phyloP scores from a whole-genome alignment of 2,113 vertebrate species.

The Anolis carolinensis region DNA sequence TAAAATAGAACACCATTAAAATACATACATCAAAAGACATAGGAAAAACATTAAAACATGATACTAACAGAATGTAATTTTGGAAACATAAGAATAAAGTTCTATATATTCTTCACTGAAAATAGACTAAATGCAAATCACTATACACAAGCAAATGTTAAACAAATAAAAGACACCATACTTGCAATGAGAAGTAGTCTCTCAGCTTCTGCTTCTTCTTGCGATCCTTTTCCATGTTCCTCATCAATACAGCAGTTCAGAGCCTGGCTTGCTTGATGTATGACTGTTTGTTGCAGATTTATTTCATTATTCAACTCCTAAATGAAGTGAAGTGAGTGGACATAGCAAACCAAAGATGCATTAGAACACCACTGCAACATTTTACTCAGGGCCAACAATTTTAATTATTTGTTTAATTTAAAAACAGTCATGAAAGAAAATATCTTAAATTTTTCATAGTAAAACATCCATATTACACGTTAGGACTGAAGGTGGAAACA shows the following conservation, averaged over 20 bases:
- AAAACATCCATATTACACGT: background rate
- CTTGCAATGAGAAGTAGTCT: conserved; percentile 92
- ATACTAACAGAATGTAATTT: no score
- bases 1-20: no score
- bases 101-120: background rate
- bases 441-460: background rate
- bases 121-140: background rate
- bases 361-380: background rate
- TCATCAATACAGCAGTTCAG: conserved; percentile 96
- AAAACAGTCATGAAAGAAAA: background rate
- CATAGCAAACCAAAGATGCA: background rate
- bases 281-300: conserved; percentile 95
- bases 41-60: no score
- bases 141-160: background rate
- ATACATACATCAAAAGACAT: no score
- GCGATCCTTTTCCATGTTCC: conserved; percentile 94
- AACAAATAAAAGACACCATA: conserved; percentile 68
- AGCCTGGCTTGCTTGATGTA: conserved; percentile 96
- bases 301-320: conserved; percentile 87
- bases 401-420: background rate
- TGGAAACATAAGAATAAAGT: background rate
- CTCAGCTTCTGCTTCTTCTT: conserved; percentile 95
- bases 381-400: no score
- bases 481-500: background rate
- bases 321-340: background rate